These are phyloP conservation scores for Temnopleurus reevesii DNA, from an alignment of 53 echinoderm and acorn worm genomes.

Conservation along the genomic window DNA sequence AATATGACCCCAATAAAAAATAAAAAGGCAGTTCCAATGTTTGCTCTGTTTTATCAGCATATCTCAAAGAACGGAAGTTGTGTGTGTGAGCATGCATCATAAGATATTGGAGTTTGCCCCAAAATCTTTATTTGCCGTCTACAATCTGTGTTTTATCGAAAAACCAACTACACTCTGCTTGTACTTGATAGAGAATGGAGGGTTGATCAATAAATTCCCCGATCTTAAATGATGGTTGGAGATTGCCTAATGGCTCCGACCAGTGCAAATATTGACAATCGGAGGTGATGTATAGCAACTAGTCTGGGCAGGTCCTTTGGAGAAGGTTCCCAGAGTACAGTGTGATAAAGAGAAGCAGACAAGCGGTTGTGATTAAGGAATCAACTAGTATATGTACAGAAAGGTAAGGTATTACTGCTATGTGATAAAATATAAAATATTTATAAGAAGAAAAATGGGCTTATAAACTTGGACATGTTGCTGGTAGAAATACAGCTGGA, in stretches of 20 bases:
- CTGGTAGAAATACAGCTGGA: no score
- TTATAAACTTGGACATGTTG: no score
- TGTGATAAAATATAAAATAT: background rate
- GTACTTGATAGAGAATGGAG: background rate
- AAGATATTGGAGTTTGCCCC: background rate
- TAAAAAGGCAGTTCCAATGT: background rate
- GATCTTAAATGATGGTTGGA: conserved; percentile 21
- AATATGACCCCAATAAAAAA: conserved; percentile 20
- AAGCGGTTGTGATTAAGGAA: background rate
- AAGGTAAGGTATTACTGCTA: background rate
- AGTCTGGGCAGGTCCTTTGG: background rate
- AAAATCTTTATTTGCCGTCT: conserved; percentile 36
- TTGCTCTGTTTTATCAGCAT: conserved; percentile 8
- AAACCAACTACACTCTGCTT: conserved; percentile 7
- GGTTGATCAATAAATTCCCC: conserved; percentile 13
- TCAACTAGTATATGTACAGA: background rate
- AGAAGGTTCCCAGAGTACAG: background rate
- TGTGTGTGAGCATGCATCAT: background rate
- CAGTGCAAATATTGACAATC: conserved; percentile 27
- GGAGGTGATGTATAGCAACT: background rate
- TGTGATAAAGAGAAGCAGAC: background rate
- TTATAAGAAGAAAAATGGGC: background rate
- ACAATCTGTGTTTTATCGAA: conserved; percentile 22
- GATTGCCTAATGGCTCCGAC: background rate
- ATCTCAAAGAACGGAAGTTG: conserved; percentile 11